Base-by-base conservation (phyloP, 2,888 invertebrate species). In the Drosophila affinis region DNA sequence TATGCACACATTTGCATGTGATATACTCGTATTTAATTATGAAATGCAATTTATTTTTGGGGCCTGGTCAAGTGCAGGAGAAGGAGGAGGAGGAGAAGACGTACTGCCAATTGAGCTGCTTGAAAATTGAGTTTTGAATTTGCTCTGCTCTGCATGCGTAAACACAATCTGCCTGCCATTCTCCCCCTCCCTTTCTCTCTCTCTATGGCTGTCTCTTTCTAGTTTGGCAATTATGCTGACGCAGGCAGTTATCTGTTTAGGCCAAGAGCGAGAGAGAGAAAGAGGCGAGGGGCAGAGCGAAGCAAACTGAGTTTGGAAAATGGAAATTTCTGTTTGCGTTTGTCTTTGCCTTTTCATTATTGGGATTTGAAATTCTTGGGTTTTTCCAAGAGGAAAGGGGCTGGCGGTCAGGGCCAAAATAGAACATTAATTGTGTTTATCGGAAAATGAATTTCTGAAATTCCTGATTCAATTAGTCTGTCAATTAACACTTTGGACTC, bases 371-470 rank as follows among this genome's bases (percentile, higher is more conserved):
- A 60, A 63, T 55, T 57, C 62, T 73, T 69, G 57, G 57, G 67
- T 64, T 70, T 79, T 70, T n/a, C 39, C 39, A 39, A 21, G 21
- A 21, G 21, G 12, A 32, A 32, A n/a, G n/a, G 32, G 10, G 9
- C 18, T 9, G 1, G 9, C 4, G 12, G 24, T n/a, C 21, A 9
- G 46, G 24, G 24, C 17, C 21, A 21, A 39, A 71, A 70, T 72
- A 54, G 61, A 67, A 49, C 63, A 65, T 64, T 69, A 84, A 79
- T 79, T 75, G 75, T 73, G 79, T 76, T 77, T 73, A 69, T 69
- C 60, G 71, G 55, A 62, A 75, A 78, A 62, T 67, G 34, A 68
- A 64, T 80, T 75, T 39, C 1, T 1, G n/a, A 78, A 78, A 78
- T 81, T 72, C 79, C 72, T 58, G 51, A 56, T 67, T 67, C 67